Base-by-base conservation (phyloP, 2,113 vertebrate genomes). In the Paraplagusia blochii region DNA sequence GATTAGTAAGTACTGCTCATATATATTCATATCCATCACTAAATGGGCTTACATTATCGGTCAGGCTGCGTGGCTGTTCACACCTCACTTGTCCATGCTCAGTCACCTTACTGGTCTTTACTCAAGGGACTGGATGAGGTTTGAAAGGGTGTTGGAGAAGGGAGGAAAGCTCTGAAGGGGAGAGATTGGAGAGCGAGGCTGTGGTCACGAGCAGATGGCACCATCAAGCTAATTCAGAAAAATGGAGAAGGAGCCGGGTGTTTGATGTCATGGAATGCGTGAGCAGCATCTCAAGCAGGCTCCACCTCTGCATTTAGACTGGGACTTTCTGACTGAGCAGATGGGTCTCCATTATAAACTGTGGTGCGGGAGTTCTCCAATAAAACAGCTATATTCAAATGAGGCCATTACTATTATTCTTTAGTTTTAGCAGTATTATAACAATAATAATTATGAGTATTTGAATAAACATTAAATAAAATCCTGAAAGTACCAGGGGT, bases 201-300 rank as follows among this genome's bases (percentile, higher is more conserved):
- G 87, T 87, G 90, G 90, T 92, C 88, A 80, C 83, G 83, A 94
- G 83, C 94, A 97, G 93, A 95, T 97, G 95, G 94, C 80, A 91
- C 89, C 90, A 87, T 91, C 85, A 89, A 90, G 84, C 89, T 93
- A 93, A 97, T 93, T 87, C 83, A 92, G 92, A 95, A 93, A 94
- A 93, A 94, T 92, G 88, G 90, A 90, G 85, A 90, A 88, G 90
- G 87, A 92, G 89, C 89, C 89, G 72, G 86, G 88, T 88, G 34
- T 88, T 92, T 92, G 93, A 92, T 89, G 88, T 90, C 88, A 90
- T 89, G 83, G 84, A 91, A 89, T 90, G 87, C 64, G 90, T 91
- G 92, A 88, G 88, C 80, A 78, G 91, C 90, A 91, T 95, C 68
- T 82, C 88, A 93, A 93, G 72, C 87, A 90, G 90, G 70, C 86